A percentile compares a stretch with the other conserved stretches of the same genome.
Evolutionary conservation across 30 jellyfish, hydroid and myxozoan genomes (phyloP).

Genomic region (Hydra vulgaris): DNA sequence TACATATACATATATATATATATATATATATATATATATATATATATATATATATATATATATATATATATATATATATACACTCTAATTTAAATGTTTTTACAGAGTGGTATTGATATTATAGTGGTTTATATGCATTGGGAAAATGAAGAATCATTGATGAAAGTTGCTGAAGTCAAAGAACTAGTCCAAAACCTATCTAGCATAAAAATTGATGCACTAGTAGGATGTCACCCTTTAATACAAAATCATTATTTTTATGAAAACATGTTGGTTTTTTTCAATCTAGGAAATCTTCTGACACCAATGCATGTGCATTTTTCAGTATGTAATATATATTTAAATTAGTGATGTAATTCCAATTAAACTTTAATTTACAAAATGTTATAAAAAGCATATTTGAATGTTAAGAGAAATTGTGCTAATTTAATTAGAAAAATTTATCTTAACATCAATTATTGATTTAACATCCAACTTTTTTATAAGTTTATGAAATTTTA

Average conservation of each 20-base stretch:
- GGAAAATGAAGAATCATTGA: slow-evolving; percentile 27
- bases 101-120: slow-evolving; percentile 28
- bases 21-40: too few relatives aligned
- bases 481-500: neutral
- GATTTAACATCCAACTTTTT: neutral
- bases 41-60: too few relatives aligned
- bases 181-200: slow-evolving; percentile 14
- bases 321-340: slow-evolving; percentile 6
- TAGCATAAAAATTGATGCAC: slow-evolving; percentile 19
- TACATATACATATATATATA: too few relatives aligned
- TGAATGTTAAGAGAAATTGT: slow-evolving; percentile 4
- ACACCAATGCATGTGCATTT: slow-evolving; percentile 32
- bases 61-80: too few relatives aligned
- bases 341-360: neutral
- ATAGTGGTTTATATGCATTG: slow-evolving; percentile 17
- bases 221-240: slow-evolving; percentile 24
- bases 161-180: slow-evolving; percentile 1
- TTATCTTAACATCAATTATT: neutral
- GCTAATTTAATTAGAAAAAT: neutral
- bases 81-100: neutral
- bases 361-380: too few relatives aligned
- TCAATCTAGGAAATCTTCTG: slow-evolving; percentile 15
- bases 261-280: slow-evolving; percentile 10
- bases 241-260: slow-evolving; percentile 16
- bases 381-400: neutral